Evolutionary conservation across 2,113 vertebrate species (phyloP).

Genomic region (Poeciliopsis retropinna): DNA sequence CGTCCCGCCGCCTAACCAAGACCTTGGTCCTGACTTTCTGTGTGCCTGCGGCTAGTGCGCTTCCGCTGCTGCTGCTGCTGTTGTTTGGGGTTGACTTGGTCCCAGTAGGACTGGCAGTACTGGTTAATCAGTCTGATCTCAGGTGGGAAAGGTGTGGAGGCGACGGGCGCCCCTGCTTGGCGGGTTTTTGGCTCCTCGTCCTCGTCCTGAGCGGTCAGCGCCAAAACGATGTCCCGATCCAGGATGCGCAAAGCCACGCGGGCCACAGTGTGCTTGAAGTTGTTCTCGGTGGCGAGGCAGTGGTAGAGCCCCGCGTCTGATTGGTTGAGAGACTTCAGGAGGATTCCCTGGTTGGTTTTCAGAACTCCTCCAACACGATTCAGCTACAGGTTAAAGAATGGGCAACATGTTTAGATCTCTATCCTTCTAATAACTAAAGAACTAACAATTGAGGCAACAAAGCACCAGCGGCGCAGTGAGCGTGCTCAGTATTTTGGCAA

Average conservation of each 20-base stretch:
- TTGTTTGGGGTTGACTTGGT: conserved; percentile 67
- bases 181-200: conserved; percentile 58
- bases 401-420: conserved; percentile 1
- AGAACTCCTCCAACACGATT: conserved; percentile 74
- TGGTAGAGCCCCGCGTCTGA: conserved; percentile 84
- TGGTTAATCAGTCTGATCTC: conserved; percentile 81
- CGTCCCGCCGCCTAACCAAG: conserved; percentile 62
- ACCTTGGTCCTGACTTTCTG: conserved; percentile 75
- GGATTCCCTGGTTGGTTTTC: conserved; percentile 83
- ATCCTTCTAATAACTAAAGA: not conserved
- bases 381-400: conserved; percentile 63
- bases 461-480: too few relatives aligned
- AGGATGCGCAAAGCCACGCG: conserved; percentile 82
- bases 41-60: conserved; percentile 78
- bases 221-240: conserved; percentile 82
- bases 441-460: not conserved
- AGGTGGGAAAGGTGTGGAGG: conserved; percentile 65
- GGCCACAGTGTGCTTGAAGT: conserved; percentile 83
- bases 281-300: conserved; percentile 85
- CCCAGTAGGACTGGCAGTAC: conserved; percentile 84
- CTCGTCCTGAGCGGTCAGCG: conserved; percentile 76
- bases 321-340: conserved; percentile 81
- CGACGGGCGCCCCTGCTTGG: conserved; percentile 15
- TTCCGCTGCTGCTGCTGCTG: conserved; percentile 66
- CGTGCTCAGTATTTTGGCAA: too few relatives aligned